A percentile compares a stretch with the other conserved stretches of the same genome.
phyloP scores from a whole-genome alignment of 2,888 invertebrate species.

The Mythimna lalbum region DNA sequence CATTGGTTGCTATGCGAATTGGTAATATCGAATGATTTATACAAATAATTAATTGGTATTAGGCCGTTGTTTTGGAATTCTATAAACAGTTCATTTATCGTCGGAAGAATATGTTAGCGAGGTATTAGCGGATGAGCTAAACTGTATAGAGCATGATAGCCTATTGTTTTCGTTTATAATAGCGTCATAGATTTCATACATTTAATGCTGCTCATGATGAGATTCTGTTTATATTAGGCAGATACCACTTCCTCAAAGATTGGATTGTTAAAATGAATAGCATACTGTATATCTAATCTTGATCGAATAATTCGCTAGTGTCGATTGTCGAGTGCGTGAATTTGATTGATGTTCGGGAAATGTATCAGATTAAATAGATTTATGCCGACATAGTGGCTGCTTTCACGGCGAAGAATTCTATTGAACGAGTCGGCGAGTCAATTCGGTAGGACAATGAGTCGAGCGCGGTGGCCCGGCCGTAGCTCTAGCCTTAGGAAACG shows the following conservation, averaged over 20 bases:
- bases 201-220: background rate
- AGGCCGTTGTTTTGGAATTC: slow-evolving; percentile 33
- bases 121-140: slow-evolving; percentile 4
- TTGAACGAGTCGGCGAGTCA: slow-evolving; percentile 80
- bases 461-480: slow-evolving; percentile 62
- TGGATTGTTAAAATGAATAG: slow-evolving; percentile 16
- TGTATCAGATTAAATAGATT: slow-evolving; percentile 85
- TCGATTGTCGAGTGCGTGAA: slow-evolving; percentile 59
- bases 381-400: slow-evolving; percentile 80
- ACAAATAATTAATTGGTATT: slow-evolving; percentile 53
- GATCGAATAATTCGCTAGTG: slow-evolving; percentile 70
- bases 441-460: slow-evolving; percentile 84
- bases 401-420: slow-evolving; percentile 82
- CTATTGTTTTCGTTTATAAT: slow-evolving; percentile 12
- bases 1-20: slow-evolving; percentile 70
- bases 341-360: slow-evolving; percentile 84
- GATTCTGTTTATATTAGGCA: background rate
- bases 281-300: slow-evolving; percentile 12
- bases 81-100: slow-evolving; percentile 28
- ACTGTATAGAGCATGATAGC: slow-evolving; percentile 2
- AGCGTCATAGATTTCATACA: background rate
- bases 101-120: slow-evolving; percentile 31
- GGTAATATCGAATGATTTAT: slow-evolving; percentile 63
- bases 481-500: slow-evolving; percentile 4
- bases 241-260: background rate